phyloP scores from a whole-genome alignment of 2,888 invertebrate genomes.

The Teinopalpus imperialis region DNA sequence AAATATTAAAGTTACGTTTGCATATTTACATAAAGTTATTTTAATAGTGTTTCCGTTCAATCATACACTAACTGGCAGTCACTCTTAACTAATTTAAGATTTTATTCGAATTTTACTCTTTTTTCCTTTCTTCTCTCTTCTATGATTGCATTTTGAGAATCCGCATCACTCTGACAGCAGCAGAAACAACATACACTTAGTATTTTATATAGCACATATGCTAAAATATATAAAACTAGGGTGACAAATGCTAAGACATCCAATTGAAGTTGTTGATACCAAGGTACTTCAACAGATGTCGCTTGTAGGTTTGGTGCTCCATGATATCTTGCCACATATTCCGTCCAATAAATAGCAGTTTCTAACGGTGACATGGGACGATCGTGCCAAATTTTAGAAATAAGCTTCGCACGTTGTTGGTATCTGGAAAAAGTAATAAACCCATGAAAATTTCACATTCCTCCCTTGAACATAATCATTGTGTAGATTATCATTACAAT shows the following conservation, averaged over 20 bases:
- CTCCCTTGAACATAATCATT: too few relatives aligned
- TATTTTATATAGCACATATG: constrained; percentile 57
- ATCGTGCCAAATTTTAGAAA: constrained; percentile 78
- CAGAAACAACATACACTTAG: constrained; percentile 60
- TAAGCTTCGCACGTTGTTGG: constrained; percentile 61
- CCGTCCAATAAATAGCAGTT: constrained; percentile 82
- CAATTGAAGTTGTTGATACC: constrained; percentile 65
- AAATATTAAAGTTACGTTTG: too few relatives aligned
- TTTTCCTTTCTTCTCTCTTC: constrained; percentile 55
- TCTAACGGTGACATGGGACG: constrained; percentile 77
- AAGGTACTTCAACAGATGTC: constrained; percentile 53
- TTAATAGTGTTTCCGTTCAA: too few relatives aligned
- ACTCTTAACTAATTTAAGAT: neutral
- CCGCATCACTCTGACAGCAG: constrained; percentile 48
- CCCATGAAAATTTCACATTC: too few relatives aligned
- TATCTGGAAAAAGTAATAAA: constrained; percentile 45
- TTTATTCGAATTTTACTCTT: constrained; percentile 71
- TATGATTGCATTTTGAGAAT: constrained; percentile 32
- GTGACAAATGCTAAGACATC: constrained; percentile 67
- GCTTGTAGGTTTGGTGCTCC: constrained; percentile 67
- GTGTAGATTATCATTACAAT: too few relatives aligned
- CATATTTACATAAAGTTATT: too few relatives aligned
- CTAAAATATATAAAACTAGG: constrained; percentile 55
- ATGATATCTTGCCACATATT: constrained; percentile 75
- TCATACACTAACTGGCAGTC: too few relatives aligned